A percentile compares a stretch with the other conserved stretches of the same genome.
phyloP scores from a whole-genome alignment of 64 coral and sea anemone genomes.

The Catalaphyllia jardinei region DNA sequence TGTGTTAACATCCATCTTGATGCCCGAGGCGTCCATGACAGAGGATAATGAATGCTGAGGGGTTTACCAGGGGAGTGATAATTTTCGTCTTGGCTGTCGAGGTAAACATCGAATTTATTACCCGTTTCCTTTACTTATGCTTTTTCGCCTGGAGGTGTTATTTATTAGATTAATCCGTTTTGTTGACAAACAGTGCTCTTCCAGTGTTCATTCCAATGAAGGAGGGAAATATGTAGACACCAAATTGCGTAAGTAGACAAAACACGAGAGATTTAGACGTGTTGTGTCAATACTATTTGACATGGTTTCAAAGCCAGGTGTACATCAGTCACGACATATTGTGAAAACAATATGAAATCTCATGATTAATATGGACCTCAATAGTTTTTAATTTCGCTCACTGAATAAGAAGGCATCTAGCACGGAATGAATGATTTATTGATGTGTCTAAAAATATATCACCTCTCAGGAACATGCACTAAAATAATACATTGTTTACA shows the following conservation, averaged over 20 bases:
- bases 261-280: not conserved
- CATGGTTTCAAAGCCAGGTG: not conserved
- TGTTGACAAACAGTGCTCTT: not conserved
- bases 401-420: not conserved
- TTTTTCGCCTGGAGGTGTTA: not conserved
- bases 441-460: not conserved
- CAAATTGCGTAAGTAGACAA: not conserved
- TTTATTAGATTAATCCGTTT: not conserved
- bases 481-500: not conserved
- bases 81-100: not conserved
- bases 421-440: not conserved
- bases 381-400: not conserved
- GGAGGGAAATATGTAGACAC: not conserved
- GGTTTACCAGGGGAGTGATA: not conserved
- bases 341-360: not conserved
- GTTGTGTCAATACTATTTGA: not conserved
- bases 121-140: not conserved
- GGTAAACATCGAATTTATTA: conserved; percentile 12
- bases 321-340: not conserved
- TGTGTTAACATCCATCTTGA: not conserved
- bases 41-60: not conserved
- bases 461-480: not conserved
- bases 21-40: not conserved
- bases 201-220: not conserved
- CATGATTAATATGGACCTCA: not conserved